Base-by-base conservation (phyloP, 2,888 invertebrate genomes). In the Ophraella communa region DNA sequence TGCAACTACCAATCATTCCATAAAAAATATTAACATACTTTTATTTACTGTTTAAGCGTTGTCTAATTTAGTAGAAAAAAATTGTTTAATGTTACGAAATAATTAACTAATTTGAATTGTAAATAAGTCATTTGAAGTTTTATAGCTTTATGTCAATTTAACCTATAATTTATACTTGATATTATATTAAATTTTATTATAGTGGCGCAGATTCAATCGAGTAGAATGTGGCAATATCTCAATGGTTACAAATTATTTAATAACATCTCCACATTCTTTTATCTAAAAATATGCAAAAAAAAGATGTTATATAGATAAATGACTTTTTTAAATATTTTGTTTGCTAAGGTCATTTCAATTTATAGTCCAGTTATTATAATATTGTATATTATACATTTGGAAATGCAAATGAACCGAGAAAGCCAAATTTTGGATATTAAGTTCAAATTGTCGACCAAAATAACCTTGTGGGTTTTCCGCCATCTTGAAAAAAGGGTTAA, bases 81-180 rank as follows among this genome's bases (percentile, higher is more conserved):
- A 54, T 39, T 33, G 21, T 20, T 57, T 35, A 27, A 49, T 35
- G 24, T 49, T 58, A 58, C 17, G 35, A 58, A 49, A 58, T 58
- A 58, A 58, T 58, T 39, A 58, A 49, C 49, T 35, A 24, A 58
- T 58, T 58, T 58, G 58, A 58, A 58, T 47, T 58, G 58, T 58
- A 58, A 58, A 58, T 58, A 21, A 58, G 58, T 33, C 30, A 35
- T 58, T 49, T 21, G 30, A 20, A 35, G 21, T 55, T 55, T 55
- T 44, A 55, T 44, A 44, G 55, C 20, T 55, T 24, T 10, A 23
- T 17, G 39, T 54, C 39, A 39, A 14, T 14, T 21, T 54, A 23
- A 54, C 39, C 23, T 35, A 47, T 39, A 47, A 47, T 47, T 47
- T 47, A 47, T 47, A 47, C 23, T 47, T 47, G 27, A 3, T 51